A percentile compares a stretch with the other conserved stretches of the same genome.
These are phyloP conservation scores for Cacoxenus indagator DNA, from an alignment of 2,888 invertebrate species.

Conservation along the genomic window DNA sequence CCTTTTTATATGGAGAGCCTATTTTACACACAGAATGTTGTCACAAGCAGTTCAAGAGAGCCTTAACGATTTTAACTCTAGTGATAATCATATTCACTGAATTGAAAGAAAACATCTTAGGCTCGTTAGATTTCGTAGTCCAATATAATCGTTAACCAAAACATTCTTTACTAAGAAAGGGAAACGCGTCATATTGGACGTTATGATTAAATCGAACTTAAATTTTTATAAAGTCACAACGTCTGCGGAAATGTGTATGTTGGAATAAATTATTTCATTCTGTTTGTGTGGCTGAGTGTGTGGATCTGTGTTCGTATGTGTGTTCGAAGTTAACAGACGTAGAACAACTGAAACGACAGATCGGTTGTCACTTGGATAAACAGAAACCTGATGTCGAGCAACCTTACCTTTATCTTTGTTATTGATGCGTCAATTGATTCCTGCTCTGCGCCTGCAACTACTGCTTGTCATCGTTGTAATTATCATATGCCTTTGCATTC, in stretches of 20 bases:
- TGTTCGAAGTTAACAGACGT: not conserved
- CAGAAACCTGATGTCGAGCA: not conserved
- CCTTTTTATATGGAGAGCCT: no score
- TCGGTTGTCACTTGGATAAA: conserved; percentile 15
- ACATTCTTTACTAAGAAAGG: not conserved
- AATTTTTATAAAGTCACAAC: conserved; percentile 67
- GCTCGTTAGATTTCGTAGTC: no score
- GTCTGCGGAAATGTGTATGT: conserved; percentile 64
- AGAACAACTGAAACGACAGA: conserved; percentile 10
- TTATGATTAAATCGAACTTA: conserved; percentile 64
- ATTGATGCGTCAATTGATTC: conserved; percentile 31
- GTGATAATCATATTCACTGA: no score
- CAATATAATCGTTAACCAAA: not conserved
- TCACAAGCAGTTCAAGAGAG: no score
- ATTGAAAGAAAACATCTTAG: no score
- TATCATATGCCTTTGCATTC: conserved; percentile 65
- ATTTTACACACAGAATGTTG: no score
- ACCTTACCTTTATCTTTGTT: not conserved
- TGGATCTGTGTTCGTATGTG: conserved; percentile 13
- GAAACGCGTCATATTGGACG: conserved; percentile 50
- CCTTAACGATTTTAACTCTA: no score
- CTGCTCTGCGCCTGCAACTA: conserved; percentile 20
- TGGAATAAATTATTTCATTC: conserved; percentile 48
- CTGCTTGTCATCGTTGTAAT: conserved; percentile 57
- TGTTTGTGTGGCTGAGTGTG: conserved; percentile 20